Conservation (phyloP, 1,140 invertebrate species). For the Cotesia chilonis region DNA sequence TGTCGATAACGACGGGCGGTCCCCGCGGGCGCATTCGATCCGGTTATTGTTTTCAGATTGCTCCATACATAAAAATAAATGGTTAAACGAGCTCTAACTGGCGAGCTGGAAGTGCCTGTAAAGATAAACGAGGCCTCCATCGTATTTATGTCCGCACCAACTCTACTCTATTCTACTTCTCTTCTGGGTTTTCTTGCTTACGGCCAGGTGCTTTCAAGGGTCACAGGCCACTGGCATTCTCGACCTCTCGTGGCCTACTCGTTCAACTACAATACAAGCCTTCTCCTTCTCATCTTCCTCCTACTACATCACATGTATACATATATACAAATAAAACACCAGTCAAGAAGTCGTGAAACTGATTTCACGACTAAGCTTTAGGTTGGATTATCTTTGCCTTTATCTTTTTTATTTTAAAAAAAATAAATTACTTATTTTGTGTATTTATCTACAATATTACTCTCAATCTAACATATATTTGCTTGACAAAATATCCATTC, state of each 20-base stretch:
- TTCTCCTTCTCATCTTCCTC: neutral
- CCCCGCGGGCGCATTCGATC: constrained; percentile 26
- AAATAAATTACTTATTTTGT: neutral
- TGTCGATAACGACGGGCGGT: constrained; percentile 36
- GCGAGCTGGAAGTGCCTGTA: constrained; percentile 33
- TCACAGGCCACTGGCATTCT: constrained; percentile 4
- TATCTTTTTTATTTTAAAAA: too few relatives aligned
- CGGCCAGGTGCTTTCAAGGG: constrained; percentile 2
- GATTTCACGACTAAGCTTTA: too few relatives aligned
- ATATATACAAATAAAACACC: constrained; percentile 3
- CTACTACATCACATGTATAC: neutral
- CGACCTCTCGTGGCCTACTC: constrained; percentile 5
- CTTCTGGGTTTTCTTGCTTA: neutral
- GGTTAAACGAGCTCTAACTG: neutral
- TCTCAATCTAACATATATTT: constrained; percentile 16
- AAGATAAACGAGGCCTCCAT: constrained; percentile 34
- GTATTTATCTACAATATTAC: neutral
- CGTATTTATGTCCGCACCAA: constrained; percentile 20
- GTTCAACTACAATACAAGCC: constrained; percentile 1
- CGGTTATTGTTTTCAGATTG: constrained; percentile 35
- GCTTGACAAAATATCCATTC: constrained; percentile 32
- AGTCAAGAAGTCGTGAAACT: too few relatives aligned
- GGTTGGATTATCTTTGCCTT: too few relatives aligned
- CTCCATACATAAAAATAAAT: too few relatives aligned
- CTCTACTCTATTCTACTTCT: too few relatives aligned